Conservation (phyloP, 2,113 vertebrate genomes). For the Amphiprion ocellaris region DNA sequence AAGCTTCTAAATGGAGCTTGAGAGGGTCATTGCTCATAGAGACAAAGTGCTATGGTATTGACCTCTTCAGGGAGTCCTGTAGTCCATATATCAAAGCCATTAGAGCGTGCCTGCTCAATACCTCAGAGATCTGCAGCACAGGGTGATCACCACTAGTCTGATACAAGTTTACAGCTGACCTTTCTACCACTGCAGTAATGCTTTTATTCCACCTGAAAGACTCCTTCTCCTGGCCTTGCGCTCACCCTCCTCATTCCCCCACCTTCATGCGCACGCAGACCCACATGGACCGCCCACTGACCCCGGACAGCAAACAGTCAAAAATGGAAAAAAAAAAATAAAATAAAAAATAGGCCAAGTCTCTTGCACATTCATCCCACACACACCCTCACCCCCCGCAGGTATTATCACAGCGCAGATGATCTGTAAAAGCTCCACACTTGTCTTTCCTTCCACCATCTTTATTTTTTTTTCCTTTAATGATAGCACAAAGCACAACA, state of each 20-base stretch:
- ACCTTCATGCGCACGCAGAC: not conserved
- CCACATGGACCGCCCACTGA: constrained; percentile 35
- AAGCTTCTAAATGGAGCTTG: constrained; percentile 82
- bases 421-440: constrained; percentile 42
- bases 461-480: constrained; percentile 19
- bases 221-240: constrained; percentile 51
- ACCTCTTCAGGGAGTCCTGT: constrained; percentile 83
- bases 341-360: constrained; percentile 36
- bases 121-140: constrained; percentile 83
- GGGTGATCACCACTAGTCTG: constrained; percentile 86
- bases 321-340: not conserved
- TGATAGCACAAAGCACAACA: constrained; percentile 13
- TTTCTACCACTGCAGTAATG: constrained; percentile 81
- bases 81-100: constrained; percentile 85
- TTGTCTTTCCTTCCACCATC: constrained; percentile 19
- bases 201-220: constrained; percentile 84
- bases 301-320: constrained; percentile 51
- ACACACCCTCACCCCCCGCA: constrained; percentile 28
- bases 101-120: constrained; percentile 85
- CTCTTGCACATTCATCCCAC: constrained; percentile 49
- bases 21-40: constrained; percentile 84
- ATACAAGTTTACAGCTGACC: constrained; percentile 86
- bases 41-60: constrained; percentile 84
- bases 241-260: constrained; percentile 49
- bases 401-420: constrained; percentile 35